phyloP scores from a whole-genome alignment of 2,113 vertebrate species.

The Hymenochirus boettgeri region DNA sequence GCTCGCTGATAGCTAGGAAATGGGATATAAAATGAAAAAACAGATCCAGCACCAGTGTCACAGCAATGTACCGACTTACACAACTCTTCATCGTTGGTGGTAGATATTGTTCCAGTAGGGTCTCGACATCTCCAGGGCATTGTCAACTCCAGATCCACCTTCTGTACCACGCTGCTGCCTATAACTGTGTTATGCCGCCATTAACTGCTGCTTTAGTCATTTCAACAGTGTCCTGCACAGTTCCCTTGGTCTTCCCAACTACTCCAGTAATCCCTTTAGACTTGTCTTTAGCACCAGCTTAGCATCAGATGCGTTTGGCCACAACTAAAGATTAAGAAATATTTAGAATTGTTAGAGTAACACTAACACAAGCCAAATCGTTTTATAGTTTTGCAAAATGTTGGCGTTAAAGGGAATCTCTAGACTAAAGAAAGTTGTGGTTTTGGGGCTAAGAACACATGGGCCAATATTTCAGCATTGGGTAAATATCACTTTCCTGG shows the following conservation, averaged over 20 bases:
- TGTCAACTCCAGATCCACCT: conserved; percentile 63
- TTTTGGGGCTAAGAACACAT: too few relatives aligned
- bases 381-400: too few relatives aligned
- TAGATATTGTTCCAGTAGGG: conserved; percentile 73
- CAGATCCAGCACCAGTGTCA: too few relatives aligned
- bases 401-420: too few relatives aligned
- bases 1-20: conserved; percentile 66
- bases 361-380: too few relatives aligned
- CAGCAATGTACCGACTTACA: too few relatives aligned
- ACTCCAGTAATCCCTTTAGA: conserved; percentile 69
- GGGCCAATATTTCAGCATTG: too few relatives aligned
- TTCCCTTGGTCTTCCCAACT: conserved; percentile 65
- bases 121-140: conserved; percentile 71
- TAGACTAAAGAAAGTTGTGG: too few relatives aligned
- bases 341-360: too few relatives aligned
- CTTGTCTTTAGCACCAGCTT: conserved; percentile 66
- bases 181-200: conserved; percentile 74
- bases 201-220: conserved; percentile 72
- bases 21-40: too few relatives aligned
- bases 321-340: conserved; percentile 10
- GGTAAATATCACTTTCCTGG: too few relatives aligned
- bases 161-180: conserved; percentile 55
- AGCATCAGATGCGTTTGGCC: conserved; percentile 30
- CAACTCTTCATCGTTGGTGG: conserved; percentile 73
- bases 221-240: conserved; percentile 72